These are phyloP conservation scores for Microtus pennsylvanicus DNA, from an alignment of 2,113 vertebrate genomes.

Conservation along the genomic window DNA sequence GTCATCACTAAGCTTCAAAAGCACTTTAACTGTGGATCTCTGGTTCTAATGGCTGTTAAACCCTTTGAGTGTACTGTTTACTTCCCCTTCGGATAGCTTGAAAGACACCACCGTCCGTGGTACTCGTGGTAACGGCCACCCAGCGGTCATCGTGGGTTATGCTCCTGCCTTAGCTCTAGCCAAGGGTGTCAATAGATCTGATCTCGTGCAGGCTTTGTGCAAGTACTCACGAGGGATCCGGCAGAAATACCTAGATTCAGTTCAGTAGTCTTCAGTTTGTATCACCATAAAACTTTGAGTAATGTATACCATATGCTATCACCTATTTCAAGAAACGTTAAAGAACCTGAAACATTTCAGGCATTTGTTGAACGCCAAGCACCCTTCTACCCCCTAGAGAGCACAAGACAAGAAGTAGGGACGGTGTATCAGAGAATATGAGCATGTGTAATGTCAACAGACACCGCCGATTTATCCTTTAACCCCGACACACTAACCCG, in stretches of 20 bases:
- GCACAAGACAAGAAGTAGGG: neutral
- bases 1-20: neutral
- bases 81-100: neutral
- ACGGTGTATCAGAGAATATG: neutral
- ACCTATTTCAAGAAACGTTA: constrained; percentile 53
- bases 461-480: neutral
- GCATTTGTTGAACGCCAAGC: constrained; percentile 14
- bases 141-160: neutral
- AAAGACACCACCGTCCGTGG: neutral
- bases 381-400: constrained; percentile 3
- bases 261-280: neutral
- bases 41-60: neutral
- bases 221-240: neutral
- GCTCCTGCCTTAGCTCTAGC: neutral
- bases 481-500: constrained; percentile 34
- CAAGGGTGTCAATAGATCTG: neutral
- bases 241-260: constrained; percentile 32
- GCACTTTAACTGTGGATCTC: neutral
- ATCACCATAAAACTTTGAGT: constrained; percentile 6
- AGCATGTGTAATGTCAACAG: constrained; percentile 45
- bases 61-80: neutral
- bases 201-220: neutral
- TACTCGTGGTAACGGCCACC: neutral
- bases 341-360: constrained; percentile 40
- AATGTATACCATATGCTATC: constrained; percentile 23